phyloP scores from a whole-genome alignment of 2,797 vertebrate species.

The Sebastes iracundus region DNA sequence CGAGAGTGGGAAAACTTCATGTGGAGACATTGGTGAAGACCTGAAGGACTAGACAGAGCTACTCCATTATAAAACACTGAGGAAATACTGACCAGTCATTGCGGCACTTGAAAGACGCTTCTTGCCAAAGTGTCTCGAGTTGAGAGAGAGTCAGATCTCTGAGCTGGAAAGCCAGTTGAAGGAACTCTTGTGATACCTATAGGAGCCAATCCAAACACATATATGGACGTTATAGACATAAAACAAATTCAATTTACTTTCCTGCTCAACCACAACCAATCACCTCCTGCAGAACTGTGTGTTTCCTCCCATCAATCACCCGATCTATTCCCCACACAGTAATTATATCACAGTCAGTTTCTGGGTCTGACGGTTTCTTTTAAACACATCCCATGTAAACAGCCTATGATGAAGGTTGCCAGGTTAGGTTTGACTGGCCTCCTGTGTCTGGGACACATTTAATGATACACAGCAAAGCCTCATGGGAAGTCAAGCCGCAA shows the following conservation, averaged over 20 bases:
- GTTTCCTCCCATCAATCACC: constrained; percentile 13
- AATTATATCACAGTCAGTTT: constrained; percentile 7
- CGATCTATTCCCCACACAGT: neutral
- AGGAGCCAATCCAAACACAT: constrained; percentile 17
- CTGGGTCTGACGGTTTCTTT: constrained; percentile 18
- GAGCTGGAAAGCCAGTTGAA: constrained; percentile 84
- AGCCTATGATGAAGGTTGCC: constrained; percentile 29
- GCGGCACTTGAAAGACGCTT: constrained; percentile 85
- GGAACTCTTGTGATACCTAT: constrained; percentile 83
- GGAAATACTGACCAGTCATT: constrained; percentile 84
- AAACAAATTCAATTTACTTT: neutral
- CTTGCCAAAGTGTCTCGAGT: constrained; percentile 82
- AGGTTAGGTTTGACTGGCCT: constrained; percentile 35
- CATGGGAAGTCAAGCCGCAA: constrained; percentile 14
- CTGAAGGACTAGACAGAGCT: neutral
- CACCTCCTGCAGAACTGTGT: neutral
- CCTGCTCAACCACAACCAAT: neutral
- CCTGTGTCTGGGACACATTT: constrained; percentile 20
- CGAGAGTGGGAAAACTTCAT: neutral
- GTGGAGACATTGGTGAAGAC: neutral
- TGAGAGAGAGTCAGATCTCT: constrained; percentile 77
- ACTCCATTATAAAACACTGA: neutral
- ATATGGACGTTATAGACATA: neutral
- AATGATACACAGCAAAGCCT: constrained; percentile 16
- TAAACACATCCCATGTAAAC: constrained; percentile 48